Evolutionary conservation across 1,140 invertebrate genomes (phyloP), one percentile per base, ranked within the genome.

Genomic region (Philopotamus ludificatus): DNA sequence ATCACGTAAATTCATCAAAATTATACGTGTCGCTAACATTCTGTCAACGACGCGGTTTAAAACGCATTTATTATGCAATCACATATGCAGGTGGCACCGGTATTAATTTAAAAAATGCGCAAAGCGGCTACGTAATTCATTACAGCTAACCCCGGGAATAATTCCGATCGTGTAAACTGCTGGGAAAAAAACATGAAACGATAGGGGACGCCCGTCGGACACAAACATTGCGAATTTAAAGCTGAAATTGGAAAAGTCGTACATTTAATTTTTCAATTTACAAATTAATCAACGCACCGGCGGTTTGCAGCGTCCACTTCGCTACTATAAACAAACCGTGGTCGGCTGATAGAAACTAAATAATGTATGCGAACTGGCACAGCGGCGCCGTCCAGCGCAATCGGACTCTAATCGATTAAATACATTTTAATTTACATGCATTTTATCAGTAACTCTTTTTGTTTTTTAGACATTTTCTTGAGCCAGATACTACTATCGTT

Each of bases 251-350:
- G 47, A 49, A 49, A 47, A 49, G 21, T 21, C 45, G 4, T n/a
- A 39, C 60, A 28, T 63, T 63, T 51, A 63, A 63, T 63, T 63
- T 63, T 50, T 45, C 60, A 51, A 51, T 63, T 63, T 63, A 23
- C 45, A 21, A 63, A 63, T 63, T 63, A 63, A 63, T 63, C 60
- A 63, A 41, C 45, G 60, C 45, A 20, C 44, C 45, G 47, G 47
- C 20, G 28, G 16, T 12, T 12, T 34, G n/a, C 4, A 4, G 4
- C 12, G 28, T 12, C 12, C 28, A 7, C 28, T 12, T 12, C 4
- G 28, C 28, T 7, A 34, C 12, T 34, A 34, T 34, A 34, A 34
- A 34, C 28, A 34, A 34, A 34, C 28, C 12, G 28, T 4, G 12
- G 28, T 34, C n/a, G n/a, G n/a, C 12, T 34, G 28, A 34, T 34